Evolutionary conservation across 2,888 invertebrate genomes (phyloP).

Genomic region (Neocrepidodera transversa): DNA sequence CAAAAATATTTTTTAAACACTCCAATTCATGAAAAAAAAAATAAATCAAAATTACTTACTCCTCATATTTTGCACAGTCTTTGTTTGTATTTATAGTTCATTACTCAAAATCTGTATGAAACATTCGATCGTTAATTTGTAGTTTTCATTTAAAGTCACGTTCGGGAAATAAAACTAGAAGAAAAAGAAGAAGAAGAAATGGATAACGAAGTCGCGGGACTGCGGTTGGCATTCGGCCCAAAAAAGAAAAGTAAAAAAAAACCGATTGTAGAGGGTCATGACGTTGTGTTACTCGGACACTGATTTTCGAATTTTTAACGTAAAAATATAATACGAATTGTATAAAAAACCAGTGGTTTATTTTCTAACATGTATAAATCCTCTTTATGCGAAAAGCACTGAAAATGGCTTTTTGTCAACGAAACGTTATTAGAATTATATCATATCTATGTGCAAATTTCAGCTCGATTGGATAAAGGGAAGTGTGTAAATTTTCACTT

Average conservation of each 20-base stretch:
- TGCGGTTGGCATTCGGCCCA: constrained; percentile 16
- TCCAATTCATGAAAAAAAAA: no score
- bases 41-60: no score
- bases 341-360: no score
- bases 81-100: constrained; percentile 22
- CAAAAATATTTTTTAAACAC: no score
- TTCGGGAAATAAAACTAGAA: constrained; percentile 26
- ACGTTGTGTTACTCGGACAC: neutral
- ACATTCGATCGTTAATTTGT: constrained; percentile 33
- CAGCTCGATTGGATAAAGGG: no score
- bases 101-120: constrained; percentile 30
- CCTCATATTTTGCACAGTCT: neutral
- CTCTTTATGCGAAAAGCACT: no score
- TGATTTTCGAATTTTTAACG: constrained; percentile 14
- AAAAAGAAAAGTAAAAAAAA: constrained; percentile 4
- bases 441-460: no score
- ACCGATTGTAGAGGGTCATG: constrained; percentile 14
- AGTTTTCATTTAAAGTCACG: constrained; percentile 34
- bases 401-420: no score
- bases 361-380: no score
- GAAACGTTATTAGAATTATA: no score
- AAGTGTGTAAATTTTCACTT: no score
- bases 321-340: no score
- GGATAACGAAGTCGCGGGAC: neutral
- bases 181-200: neutral